A percentile compares a stretch with the other conserved stretches of the same genome.
Evolutionary conservation across 1,140 invertebrate species (phyloP).

Genomic region (Hypothenemus hampei): DNA sequence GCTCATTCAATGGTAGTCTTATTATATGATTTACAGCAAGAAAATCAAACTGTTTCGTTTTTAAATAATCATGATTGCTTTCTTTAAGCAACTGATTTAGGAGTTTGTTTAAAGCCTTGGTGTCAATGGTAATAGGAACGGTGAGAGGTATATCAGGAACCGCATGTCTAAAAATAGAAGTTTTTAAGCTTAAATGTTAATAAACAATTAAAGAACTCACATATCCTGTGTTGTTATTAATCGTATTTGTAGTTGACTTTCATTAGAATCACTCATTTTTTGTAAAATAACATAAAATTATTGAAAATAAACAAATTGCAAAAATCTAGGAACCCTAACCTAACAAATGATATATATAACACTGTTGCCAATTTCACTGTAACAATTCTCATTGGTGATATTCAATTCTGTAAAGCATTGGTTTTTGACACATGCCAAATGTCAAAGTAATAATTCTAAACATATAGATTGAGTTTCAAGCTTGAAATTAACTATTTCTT

Average conservation of each 20-base stretch:
- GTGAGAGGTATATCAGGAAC: conserved; percentile 80
- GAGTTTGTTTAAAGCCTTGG: conserved; percentile 69
- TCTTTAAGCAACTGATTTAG: conserved; percentile 76
- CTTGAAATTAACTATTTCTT: too few species aligned
- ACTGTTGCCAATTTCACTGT: too few species aligned
- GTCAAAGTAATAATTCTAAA: too few species aligned
- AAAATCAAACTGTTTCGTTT: conserved; percentile 81
- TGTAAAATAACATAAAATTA: too few species aligned
- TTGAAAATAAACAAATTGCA: too few species aligned
- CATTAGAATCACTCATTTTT: conserved; percentile 31
- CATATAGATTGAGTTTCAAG: too few species aligned
- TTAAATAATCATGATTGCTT: conserved; percentile 47
- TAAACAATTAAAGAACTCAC: conserved; percentile 51
- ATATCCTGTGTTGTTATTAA: conserved; percentile 74
- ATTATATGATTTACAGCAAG: conserved; percentile 77
- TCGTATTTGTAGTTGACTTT: conserved; percentile 65
- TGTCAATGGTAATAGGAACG: conserved; percentile 64
- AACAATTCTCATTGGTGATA: too few species aligned
- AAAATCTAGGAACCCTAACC: too few species aligned
- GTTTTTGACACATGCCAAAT: too few species aligned
- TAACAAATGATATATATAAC: too few species aligned
- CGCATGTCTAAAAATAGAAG: conserved; percentile 69
- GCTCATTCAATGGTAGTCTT: conserved; percentile 60
- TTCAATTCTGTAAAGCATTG: too few species aligned
- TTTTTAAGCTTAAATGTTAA: background rate